Percentiles rank a stretch among this genome's conserved stretches.
Conservation (phyloP, 2,113 vertebrate genomes). For the Leptosomus discolor region DNA sequence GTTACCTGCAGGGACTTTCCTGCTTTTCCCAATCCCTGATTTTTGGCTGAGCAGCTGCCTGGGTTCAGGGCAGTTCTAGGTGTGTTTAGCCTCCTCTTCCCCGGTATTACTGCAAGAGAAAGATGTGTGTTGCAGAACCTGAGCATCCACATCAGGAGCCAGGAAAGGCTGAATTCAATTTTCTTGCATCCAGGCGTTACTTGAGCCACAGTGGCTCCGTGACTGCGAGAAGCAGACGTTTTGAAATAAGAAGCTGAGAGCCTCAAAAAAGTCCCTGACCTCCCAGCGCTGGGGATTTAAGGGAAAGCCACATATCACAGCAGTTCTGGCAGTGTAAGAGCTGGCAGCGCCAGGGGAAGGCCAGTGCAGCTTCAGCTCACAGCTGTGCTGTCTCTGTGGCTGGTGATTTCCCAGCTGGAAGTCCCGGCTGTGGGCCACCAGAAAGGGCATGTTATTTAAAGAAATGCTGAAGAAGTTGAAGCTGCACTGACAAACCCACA, state of each 20-base stretch:
- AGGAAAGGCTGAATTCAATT: background rate
- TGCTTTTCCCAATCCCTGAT: background rate
- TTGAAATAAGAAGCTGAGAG: background rate
- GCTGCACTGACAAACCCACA: background rate
- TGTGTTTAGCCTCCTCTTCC: background rate
- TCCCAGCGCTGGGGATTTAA: background rate
- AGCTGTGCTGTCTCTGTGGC: background rate
- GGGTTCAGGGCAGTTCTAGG: background rate
- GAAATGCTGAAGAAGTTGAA: background rate
- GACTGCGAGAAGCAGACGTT: background rate
- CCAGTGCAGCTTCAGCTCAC: background rate
- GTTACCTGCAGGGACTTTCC: background rate
- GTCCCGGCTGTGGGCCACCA: background rate
- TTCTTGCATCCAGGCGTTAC: background rate
- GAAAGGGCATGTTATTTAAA: background rate
- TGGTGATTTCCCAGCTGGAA: background rate
- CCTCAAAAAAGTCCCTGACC: background rate
- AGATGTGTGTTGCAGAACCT: background rate
- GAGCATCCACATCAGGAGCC: background rate
- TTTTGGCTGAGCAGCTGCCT: background rate
- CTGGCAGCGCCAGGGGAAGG: background rate
- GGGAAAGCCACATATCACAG: accelerated
- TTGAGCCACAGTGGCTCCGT: background rate
- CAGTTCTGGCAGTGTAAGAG: background rate
- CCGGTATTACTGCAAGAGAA: background rate